A percentile compares a stretch with the other conserved stretches of the same genome.
These are phyloP conservation scores for Rhinella marina DNA, from an alignment of 2,797 vertebrate genomes.

Conservation along the genomic window DNA sequence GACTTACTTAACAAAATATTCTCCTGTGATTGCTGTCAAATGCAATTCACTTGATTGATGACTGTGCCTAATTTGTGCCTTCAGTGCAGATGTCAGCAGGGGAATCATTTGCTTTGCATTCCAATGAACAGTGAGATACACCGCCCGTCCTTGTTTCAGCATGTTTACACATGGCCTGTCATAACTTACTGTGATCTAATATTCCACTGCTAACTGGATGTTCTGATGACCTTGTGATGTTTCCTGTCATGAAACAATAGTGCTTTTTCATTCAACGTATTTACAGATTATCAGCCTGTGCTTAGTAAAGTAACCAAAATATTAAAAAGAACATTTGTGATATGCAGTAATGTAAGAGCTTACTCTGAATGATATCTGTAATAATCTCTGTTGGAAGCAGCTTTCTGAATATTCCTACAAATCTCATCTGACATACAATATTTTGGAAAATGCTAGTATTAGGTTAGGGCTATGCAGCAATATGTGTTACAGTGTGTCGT, in stretches of 20 bases:
- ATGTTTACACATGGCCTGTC: conserved; percentile 17
- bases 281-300: not conserved
- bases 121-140: conserved; percentile 24
- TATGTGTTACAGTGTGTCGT: too few species aligned
- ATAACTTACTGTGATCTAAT: not conserved
- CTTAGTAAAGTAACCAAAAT: not conserved
- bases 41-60: conserved; percentile 46
- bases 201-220: not conserved
- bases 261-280: not conserved
- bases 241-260: not conserved
- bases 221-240: not conserved
- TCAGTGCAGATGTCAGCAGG: conserved; percentile 37
- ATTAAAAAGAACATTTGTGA: not conserved
- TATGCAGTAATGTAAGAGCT: not conserved
- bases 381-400: not conserved
- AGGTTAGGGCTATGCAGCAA: too few species aligned
- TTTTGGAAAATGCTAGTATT: too few species aligned
- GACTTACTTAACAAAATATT: not conserved
- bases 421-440: not conserved
- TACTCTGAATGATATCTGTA: not conserved
- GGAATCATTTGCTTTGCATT: conserved; percentile 31
- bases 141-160: not conserved
- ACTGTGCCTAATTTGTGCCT: conserved; percentile 31
- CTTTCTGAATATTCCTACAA: not conserved
- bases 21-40: conserved; percentile 18